A percentile compares a stretch with the other conserved stretches of the same genome.
phyloP scores from a whole-genome alignment of 2,888 invertebrate genomes.

The Leptogaster cylindrica region DNA sequence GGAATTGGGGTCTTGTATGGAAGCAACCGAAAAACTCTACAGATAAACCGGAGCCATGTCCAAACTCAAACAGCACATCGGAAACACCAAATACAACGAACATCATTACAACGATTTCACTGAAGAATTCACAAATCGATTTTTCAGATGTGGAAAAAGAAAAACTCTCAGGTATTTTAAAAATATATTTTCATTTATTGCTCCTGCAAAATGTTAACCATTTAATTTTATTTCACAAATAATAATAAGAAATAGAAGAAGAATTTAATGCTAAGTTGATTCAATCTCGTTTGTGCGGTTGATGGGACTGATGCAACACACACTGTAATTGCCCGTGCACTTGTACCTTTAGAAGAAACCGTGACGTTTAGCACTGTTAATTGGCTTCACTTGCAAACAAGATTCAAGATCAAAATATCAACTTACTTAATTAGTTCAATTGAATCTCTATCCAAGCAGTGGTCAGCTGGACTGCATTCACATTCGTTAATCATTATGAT shows the following conservation, averaged over 20 bases:
- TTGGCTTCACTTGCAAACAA: background rate
- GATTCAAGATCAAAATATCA: constrained; percentile 10
- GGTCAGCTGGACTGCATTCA: constrained; percentile 40
- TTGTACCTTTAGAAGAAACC: constrained; percentile 32
- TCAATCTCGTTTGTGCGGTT: constrained; percentile 41
- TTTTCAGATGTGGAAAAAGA: constrained; percentile 76
- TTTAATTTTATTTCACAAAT: no score
- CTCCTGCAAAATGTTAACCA: no score
- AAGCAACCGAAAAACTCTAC: constrained; percentile 52
- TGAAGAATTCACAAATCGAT: constrained; percentile 63
- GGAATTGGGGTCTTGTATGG: constrained; percentile 74
- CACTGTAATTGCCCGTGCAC: constrained; percentile 41
- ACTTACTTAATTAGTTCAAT: constrained; percentile 47
- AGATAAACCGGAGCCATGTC: background rate
- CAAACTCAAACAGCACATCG: background rate
- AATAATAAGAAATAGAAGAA: no score
- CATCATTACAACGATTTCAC: constrained; percentile 20
- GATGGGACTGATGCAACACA: constrained; percentile 42
- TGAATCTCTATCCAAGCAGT: constrained; percentile 42
- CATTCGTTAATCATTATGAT: constrained; percentile 45
- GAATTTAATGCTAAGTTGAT: no score
- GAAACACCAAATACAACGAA: background rate
- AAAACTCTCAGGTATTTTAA: constrained; percentile 65
- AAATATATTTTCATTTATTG: no score
- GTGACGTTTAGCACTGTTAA: constrained; percentile 2